phyloP scores from a whole-genome alignment of 2,113 vertebrate species.

The Poeciliopsis occidentalis region DNA sequence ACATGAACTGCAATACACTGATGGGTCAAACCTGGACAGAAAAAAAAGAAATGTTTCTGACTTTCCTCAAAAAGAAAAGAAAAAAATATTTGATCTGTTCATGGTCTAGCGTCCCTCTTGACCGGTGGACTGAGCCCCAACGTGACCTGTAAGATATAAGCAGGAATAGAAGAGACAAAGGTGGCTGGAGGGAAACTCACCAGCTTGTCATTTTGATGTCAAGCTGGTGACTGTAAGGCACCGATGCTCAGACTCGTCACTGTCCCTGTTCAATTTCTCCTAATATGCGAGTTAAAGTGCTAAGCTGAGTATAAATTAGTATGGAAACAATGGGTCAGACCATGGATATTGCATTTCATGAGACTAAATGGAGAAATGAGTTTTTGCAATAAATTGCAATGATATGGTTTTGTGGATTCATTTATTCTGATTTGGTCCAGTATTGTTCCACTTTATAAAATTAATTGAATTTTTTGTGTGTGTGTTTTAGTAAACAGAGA shows the following conservation, averaged over 20 bases:
- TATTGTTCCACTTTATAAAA: conserved; percentile 74
- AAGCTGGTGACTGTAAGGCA: background rate
- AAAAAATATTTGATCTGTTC: too few species aligned
- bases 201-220: background rate
- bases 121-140: too few species aligned
- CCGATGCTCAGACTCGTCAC: background rate
- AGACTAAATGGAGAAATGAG: conserved; percentile 56
- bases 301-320: conserved; percentile 32
- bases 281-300: conserved; percentile 22
- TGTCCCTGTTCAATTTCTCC: conserved; percentile 22
- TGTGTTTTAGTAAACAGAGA: conserved; percentile 56
- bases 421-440: conserved; percentile 74
- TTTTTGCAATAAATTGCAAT: conserved; percentile 72
- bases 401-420: conserved; percentile 70
- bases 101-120: too few species aligned
- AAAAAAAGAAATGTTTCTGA: too few species aligned
- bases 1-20: too few species aligned
- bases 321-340: conserved; percentile 52
- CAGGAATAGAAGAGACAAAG: too few species aligned
- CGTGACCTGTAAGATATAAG: too few species aligned
- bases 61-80: too few species aligned
- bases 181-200: background rate
- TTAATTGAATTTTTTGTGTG: conserved; percentile 68
- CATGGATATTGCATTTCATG: conserved; percentile 50
- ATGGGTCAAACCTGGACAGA: too few species aligned